phyloP scores from a whole-genome alignment of 30 jellyfish, hydroid and myxozoan species.

The Hydra vulgaris region DNA sequence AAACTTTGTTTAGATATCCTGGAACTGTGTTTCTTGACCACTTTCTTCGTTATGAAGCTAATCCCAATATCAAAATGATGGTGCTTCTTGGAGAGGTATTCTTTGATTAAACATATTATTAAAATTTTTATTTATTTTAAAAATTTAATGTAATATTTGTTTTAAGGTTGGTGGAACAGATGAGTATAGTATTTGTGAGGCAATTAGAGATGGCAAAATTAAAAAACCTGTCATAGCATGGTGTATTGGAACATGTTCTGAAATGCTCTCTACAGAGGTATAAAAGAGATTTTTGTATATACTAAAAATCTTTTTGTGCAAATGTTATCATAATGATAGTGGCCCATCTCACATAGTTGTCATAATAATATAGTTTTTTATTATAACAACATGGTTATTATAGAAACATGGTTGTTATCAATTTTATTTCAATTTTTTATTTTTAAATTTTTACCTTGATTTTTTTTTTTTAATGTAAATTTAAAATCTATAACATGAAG shows the following conservation, averaged over 20 bases:
- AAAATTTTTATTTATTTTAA: too few species aligned
- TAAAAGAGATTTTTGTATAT: too few species aligned
- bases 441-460: neutral
- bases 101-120: neutral
- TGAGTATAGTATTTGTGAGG: conserved; percentile 71
- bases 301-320: too few species aligned
- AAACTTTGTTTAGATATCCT: conserved; percentile 68
- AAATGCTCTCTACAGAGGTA: conserved; percentile 90
- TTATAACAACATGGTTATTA: neutral
- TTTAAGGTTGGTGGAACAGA: conserved; percentile 92
- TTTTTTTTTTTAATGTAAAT: neutral
- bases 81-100: conserved; percentile 98
- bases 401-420: neutral
- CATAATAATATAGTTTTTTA: too few species aligned
- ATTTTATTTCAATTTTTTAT: neutral
- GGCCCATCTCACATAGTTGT: too few species aligned
- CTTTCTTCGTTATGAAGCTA: conserved; percentile 64
- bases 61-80: conserved; percentile 90
- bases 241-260: conserved; percentile 98
- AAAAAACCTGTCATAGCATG: conserved; percentile 95
- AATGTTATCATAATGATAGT: too few species aligned
- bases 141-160: neutral
- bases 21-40: conserved; percentile 95
- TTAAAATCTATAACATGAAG: too few species aligned
- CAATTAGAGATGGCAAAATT: conserved; percentile 45